phyloP scores from a whole-genome alignment of 2,797 vertebrate species.

The Bradypodion pumilum region DNA sequence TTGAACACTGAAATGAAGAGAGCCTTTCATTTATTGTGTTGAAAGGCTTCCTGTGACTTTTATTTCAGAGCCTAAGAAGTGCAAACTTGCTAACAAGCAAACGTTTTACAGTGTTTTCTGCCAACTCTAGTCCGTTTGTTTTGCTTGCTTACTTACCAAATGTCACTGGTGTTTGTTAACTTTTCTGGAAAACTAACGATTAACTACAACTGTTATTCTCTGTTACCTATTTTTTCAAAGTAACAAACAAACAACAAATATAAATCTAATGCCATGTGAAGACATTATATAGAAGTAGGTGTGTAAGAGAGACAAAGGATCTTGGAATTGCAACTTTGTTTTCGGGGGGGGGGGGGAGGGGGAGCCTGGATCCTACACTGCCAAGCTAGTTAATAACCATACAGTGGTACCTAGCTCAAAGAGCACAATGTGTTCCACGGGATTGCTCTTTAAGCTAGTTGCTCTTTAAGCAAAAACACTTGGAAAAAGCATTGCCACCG shows the following conservation, averaged over 20 bases:
- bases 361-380: neutral
- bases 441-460: too few relatives aligned
- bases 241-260: neutral
- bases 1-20: neutral
- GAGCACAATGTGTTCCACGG: too few relatives aligned
- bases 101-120: too few relatives aligned
- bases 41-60: neutral
- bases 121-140: neutral
- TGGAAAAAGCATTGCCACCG: too few relatives aligned
- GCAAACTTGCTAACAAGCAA: neutral
- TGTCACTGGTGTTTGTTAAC: neutral
- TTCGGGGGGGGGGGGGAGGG: neutral
- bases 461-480: too few relatives aligned
- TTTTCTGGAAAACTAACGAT: neutral
- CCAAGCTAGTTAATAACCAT: neutral
- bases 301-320: neutral
- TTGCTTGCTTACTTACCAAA: neutral
- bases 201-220: neutral
- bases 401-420: too few relatives aligned
- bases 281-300: neutral
- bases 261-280: neutral
- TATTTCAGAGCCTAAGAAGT: neutral
- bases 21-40: neutral
- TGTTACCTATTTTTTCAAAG: neutral
- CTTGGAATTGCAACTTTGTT: neutral